Evolutionary conservation across 2,797 vertebrate genomes (phyloP).

Genomic region (Pseudomugil gertrudae): DNA sequence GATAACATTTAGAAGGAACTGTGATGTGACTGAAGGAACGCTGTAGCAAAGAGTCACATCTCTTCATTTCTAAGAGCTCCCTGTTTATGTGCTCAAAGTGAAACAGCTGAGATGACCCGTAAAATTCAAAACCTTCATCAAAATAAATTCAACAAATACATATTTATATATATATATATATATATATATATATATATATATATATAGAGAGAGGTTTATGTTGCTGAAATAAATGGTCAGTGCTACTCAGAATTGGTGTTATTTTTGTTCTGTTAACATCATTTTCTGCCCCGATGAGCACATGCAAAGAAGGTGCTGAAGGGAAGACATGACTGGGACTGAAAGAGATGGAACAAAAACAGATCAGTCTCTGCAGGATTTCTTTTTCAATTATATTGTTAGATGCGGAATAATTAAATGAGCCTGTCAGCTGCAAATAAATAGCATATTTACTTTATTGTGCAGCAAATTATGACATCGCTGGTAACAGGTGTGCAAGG

Average conservation of each 20-base stretch:
- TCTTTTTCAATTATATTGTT: neutral
- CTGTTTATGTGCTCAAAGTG: neutral
- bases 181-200: too few relatives aligned
- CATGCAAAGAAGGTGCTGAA: neutral
- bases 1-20: neutral
- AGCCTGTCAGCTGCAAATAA: neutral
- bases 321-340: neutral
- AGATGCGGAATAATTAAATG: neutral
- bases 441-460: neutral
- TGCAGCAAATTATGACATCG: neutral
- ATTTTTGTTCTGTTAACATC: neutral
- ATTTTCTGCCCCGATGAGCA: neutral
- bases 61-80: neutral
- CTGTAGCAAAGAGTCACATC: neutral
- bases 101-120: neutral
- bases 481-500: neutral
- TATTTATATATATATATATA: too few relatives aligned
- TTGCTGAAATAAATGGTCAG: neutral
- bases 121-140: neutral
- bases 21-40: neutral
- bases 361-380: neutral
- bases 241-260: neutral
- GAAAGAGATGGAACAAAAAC: neutral
- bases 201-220: too few relatives aligned
- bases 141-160: too few relatives aligned